phyloP scores from a whole-genome alignment of 2,113 vertebrate genomes.

The Nothoprocta pentlandii region DNA sequence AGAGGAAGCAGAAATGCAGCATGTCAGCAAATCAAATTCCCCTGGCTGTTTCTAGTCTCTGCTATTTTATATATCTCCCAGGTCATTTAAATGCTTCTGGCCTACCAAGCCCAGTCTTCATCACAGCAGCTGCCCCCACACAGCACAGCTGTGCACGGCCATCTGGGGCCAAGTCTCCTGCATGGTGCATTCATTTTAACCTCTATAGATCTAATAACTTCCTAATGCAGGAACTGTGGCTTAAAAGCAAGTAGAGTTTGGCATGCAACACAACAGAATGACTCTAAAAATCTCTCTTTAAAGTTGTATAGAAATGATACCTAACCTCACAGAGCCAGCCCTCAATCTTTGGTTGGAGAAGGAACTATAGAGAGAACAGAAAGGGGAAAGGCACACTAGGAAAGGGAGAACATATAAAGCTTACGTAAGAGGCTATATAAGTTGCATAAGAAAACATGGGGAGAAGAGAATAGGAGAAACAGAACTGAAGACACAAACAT shows the following conservation, averaged over 20 bases:
- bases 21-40: neutral
- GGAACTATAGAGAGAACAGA: neutral
- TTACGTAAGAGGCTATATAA: neutral
- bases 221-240: too few species aligned
- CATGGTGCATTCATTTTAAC: neutral
- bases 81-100: neutral
- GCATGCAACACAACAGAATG: too few species aligned
- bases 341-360: neutral
- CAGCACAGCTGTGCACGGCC: neutral
- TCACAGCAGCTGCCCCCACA: neutral
- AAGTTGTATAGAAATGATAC: too few species aligned
- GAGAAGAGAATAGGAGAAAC: neutral
- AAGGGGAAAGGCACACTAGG: neutral
- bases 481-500: neutral
- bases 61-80: neutral
- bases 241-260: too few species aligned
- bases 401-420: neutral
- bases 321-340: neutral
- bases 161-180: accelerated
- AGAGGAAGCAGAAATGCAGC: neutral
- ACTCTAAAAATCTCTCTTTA: too few species aligned
- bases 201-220: too few species aligned
- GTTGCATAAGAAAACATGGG: neutral
- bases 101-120: accelerated
- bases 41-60: neutral